Base-by-base conservation (phyloP, 1,140 invertebrate genomes). In the Plectrocnemia conspersa region DNA sequence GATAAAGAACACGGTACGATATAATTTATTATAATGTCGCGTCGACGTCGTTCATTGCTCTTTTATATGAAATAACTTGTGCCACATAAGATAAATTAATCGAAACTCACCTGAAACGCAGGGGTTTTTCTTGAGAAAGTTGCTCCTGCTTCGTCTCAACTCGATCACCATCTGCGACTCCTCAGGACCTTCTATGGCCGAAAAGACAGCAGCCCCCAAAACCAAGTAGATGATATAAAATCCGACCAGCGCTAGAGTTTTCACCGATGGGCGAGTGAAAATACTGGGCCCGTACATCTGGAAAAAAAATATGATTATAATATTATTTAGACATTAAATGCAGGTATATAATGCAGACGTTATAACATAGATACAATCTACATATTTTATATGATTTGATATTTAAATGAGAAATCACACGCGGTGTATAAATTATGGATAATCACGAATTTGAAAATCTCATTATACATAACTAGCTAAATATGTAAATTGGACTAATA, bases 201-300 rank as follows among this genome's bases (percentile, higher is more conserved):
- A 82, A 68, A 88, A 88, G 21, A 88, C 78, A 1, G 79, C 76
- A 0, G 86, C 85, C 22, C 86, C 86, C 59, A 83, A 62, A 6
- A 58, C 40, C 13, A 63, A 22, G 35, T 55, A 55, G 24, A 49
- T 33, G 3, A 58, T 22, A 52, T 50, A 56, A 27, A 56, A 54
- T 4, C 48, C 50, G 4, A 47, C 46, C 47, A 61, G 47, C 15
- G 23, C 27, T 13, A 53, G 15, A 23, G 54, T 45, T 24, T 54
- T 54, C 41, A 61, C 36, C 1, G 53, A 56, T 2, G 53, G 53
- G n/a, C 48, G 33, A 6, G 48, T 40, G 22, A 53, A 25, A 13
- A 46, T 9, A 15, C 16, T 11, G 4, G 55, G 50, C 11, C 55
- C 54, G 52, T 55, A 58, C 59, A 61, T 61, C 59, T 61, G 49